Evolutionary conservation across 2,888 invertebrate genomes (phyloP), one percentile per base, ranked within the genome.

Genomic region (Auanema sp.): DNA sequence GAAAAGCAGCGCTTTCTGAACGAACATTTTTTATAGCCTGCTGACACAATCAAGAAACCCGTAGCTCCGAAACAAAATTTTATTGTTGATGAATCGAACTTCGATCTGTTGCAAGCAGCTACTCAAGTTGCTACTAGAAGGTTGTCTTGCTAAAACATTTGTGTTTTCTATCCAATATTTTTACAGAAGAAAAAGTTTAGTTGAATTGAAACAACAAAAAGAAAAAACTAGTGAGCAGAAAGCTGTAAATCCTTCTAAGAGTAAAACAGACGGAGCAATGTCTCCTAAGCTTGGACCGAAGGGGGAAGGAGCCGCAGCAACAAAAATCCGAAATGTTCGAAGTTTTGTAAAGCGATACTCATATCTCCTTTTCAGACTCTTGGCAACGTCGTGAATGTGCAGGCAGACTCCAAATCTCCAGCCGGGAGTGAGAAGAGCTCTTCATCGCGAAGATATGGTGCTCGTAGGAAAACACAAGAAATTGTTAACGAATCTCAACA

Each of bases 381-480:
- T 21, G 58, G 42, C 11, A 54, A 58, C 40, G 56, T 54, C 12
- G 58, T 59, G 11, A 65, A 64, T 33, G 14, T 52, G 24, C 53
- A 54, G 53, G 40, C 62, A 21, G 33, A 33, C 33, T 33, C 33
- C 4, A 33, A 33, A 33, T 33, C 33, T 33, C 33, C 33, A 33
- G 57, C 58, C 0, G 56, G 56, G 4, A 50, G 42, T 23, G 58
- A 64, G 42, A 68, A 53, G 18, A 33, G 33, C 33, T 33, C 33
- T 33, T 51, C 58, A 2, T 43, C 44, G 47, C 71, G 67, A 60
- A 57, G 68, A 40, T 75, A 73, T 18, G 65, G 65, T 14, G 59
- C 68, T 3, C 25, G 76, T 25, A 63, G 77, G 25, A 80, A 79
- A 56, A 80, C 80, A 14, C 77, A 80, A 53, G 80, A 80, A 56